Conservation (phyloP, 2,113 vertebrate species). For the Amia ocellicauda region DNA sequence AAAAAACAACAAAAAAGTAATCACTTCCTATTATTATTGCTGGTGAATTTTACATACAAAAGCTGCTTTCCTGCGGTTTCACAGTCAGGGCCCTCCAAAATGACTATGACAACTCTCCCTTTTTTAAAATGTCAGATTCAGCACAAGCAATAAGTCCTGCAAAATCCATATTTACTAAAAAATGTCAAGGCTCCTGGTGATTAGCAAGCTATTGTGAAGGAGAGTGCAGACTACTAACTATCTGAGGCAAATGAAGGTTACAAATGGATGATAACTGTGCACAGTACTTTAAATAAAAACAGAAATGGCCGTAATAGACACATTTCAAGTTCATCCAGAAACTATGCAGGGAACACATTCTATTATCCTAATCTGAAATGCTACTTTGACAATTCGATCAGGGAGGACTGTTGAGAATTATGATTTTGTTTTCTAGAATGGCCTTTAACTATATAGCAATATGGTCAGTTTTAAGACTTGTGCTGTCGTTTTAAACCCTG, state of each 20-base stretch:
- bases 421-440: too few species aligned
- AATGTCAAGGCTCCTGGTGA: constrained; percentile 15
- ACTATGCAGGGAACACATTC: too few species aligned
- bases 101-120: constrained; percentile 21
- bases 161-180: constrained; percentile 32
- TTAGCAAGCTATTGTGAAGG: constrained; percentile 16
- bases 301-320: too few species aligned
- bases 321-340: too few species aligned
- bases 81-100: constrained; percentile 9
- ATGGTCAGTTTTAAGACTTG: not conserved
- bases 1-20: too few species aligned
- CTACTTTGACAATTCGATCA: too few species aligned
- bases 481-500: not conserved
- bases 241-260: constrained; percentile 12
- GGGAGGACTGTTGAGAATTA: too few species aligned
- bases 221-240: constrained; percentile 11
- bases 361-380: too few species aligned
- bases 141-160: constrained; percentile 25
- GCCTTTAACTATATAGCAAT: too few species aligned
- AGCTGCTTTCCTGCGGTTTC: constrained; percentile 30
- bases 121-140: constrained; percentile 39
- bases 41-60: constrained; percentile 22
- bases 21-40: constrained; percentile 22
- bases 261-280: not conserved
- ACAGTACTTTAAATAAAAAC: constrained; percentile 13